Evolutionary conservation across 1,140 invertebrate species (phyloP), one percentile per base, ranked within the genome.

Genomic region (Rhagoletis pomonella): DNA sequence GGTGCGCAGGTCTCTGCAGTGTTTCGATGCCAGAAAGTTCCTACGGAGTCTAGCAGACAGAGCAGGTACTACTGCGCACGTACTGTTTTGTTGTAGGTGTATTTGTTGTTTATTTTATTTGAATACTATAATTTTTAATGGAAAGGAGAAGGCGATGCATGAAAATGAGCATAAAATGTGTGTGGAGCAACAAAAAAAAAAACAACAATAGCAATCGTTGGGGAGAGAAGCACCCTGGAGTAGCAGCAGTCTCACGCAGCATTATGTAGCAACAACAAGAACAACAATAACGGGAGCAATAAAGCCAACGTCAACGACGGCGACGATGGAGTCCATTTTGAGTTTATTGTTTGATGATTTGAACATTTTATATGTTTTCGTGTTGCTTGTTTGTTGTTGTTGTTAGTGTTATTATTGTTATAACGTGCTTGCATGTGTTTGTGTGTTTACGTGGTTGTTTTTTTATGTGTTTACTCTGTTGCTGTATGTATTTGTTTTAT

Each of bases 261-360:
- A 90, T 91, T 90, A 90, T 91, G 90, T 89, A 91, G 59, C 47
- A 87, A 87, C 39, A 39, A 69, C 65, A 69, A 55, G 3, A 29
- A 84, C 77, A 64, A 90, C 91, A 92, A 90, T 89, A 19, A 81
- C 90, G 29, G 29, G 19, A 67, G 9, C 9, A 73, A 73, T 4
- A 50, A 10, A 9, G 12, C 10, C 44, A 77, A 77, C 44, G 42
- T 2, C 69, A 50, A 50, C 47, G n/a, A 19, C 73, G n/a, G 73
- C 73, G 73, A 91, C 91, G 90, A 92, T 89, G 91, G 91, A 92
- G 91, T 92, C 91, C 91, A 92, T 92, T 92, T 92, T 92, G 91
- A 92, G 91, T 92, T 92, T 92, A 92, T 92, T 92, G 91, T 92
- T 92, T 92, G 91, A 91, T 92, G 91, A 92, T 92, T 92, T 92